Conservation (phyloP, 1,140 invertebrate species). For the Papilio machaon region DNA sequence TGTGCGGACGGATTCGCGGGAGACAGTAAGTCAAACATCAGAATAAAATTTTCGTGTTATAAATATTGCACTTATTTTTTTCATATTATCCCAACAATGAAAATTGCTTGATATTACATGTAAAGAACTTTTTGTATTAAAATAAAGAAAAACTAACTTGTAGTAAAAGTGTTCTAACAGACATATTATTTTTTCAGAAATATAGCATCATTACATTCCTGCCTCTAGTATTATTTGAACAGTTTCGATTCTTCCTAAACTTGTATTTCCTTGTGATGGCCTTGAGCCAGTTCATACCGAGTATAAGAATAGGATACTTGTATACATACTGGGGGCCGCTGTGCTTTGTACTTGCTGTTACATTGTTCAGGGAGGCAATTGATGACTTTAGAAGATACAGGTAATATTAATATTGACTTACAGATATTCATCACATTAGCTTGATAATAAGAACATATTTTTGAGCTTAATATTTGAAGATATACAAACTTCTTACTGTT, state of each 20-base stretch:
- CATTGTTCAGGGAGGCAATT: constrained; percentile 96
- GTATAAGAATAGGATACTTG: constrained; percentile 97
- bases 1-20: too few species aligned
- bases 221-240: constrained; percentile 98
- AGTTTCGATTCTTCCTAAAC: constrained; percentile 99
- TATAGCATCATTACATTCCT: constrained; percentile 99
- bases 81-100: not conserved
- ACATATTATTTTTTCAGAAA: constrained; percentile 85
- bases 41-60: not conserved
- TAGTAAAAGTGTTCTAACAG: too few species aligned
- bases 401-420: constrained; percentile 47
- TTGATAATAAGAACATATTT: too few species aligned
- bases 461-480: not conserved
- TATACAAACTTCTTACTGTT: too few species aligned
- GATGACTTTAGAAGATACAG: constrained; percentile 96
- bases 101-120: too few species aligned
- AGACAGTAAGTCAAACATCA: too few species aligned
- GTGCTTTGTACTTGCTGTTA: constrained; percentile 97
- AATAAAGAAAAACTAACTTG: not conserved
- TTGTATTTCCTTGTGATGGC: constrained; percentile 99
- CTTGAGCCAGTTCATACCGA: constrained; percentile 97
- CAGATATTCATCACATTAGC: not conserved
- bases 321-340: constrained; percentile 99
- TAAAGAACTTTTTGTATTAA: not conserved
- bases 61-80: not conserved